These are phyloP conservation scores for Nesidiocoris tenuis DNA, from an alignment of 2,888 invertebrate species.

Conservation along the genomic window DNA sequence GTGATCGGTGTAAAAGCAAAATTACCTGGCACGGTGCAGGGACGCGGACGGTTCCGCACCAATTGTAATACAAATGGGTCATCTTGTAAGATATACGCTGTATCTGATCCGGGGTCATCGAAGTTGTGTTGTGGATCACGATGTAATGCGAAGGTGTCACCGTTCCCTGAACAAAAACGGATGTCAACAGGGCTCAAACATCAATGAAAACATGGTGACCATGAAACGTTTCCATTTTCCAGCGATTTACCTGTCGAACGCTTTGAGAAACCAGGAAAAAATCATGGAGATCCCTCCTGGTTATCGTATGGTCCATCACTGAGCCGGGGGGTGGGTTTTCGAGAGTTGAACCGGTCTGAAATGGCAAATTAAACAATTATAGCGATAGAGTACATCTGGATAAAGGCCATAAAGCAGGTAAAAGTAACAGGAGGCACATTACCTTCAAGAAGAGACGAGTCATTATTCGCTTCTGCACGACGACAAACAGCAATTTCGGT, in stretches of 20 bases:
- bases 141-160: slow-evolving; percentile 90
- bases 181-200: neutral
- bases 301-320: slow-evolving; percentile 77
- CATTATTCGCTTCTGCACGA: slow-evolving; percentile 92
- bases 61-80: slow-evolving; percentile 93
- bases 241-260: slow-evolving; percentile 60
- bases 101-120: slow-evolving; percentile 73
- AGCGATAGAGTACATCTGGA: too few species aligned
- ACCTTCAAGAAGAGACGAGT: too few species aligned
- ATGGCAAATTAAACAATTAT: too few species aligned
- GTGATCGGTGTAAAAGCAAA: too few species aligned
- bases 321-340: slow-evolving; percentile 84
- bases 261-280: slow-evolving; percentile 87
- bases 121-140: slow-evolving; percentile 61
- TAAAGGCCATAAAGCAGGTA: too few species aligned
- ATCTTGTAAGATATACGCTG: slow-evolving; percentile 84
- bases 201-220: neutral
- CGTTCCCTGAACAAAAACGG: slow-evolving; percentile 65
- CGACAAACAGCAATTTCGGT: slow-evolving; percentile 71
- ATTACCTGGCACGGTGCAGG: slow-evolving; percentile 78
- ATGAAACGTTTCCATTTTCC: too few species aligned
- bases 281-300: slow-evolving; percentile 75
- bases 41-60: slow-evolving; percentile 89
- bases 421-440: too few species aligned
- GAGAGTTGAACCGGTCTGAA: slow-evolving; percentile 14